Evolutionary conservation across 1,140 invertebrate genomes (phyloP).

Genomic region (Ips typographus): DNA sequence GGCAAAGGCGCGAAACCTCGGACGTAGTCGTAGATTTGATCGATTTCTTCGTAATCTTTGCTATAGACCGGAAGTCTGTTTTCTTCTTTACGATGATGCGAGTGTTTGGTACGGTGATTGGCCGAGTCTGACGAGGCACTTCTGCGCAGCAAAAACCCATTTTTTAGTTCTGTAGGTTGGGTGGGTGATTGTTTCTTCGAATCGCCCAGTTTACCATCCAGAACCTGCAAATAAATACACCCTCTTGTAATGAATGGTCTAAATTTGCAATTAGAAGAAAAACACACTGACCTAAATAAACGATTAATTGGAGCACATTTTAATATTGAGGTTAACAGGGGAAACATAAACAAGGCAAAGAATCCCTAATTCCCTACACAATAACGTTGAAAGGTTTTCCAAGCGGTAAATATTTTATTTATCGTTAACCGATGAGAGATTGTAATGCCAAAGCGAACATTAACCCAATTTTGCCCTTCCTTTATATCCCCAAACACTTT

Average conservation of each 20-base stretch:
- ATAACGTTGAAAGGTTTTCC: no score
- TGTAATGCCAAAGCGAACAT: no score
- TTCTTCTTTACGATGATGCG: conserved; percentile 55
- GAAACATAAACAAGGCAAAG: no score
- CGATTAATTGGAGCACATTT: no score
- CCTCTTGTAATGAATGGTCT: not conserved
- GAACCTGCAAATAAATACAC: conserved; percentile 53
- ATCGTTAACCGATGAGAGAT: no score
- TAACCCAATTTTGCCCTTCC: no score
- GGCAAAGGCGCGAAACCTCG: conserved; percentile 86
- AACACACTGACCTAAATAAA: not conserved
- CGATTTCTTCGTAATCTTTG: conserved; percentile 93
- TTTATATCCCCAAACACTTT: no score
- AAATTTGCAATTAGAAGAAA: conserved; percentile 1
- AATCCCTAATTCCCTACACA: no score
- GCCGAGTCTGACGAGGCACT: conserved; percentile 74
- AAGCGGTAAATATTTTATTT: no score
- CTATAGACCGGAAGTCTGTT: conserved; percentile 60
- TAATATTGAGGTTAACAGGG: no score
- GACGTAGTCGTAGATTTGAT: conserved; percentile 96
- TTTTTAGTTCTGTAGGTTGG: conserved; percentile 56
- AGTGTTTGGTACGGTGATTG: conserved; percentile 55
- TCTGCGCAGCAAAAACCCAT: conserved; percentile 65
- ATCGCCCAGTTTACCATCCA: conserved; percentile 76
- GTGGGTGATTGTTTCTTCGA: conserved; percentile 55